These are phyloP conservation scores for Intellagama lesueurii DNA, from an alignment of 2,797 vertebrate genomes.

Conservation along the genomic window DNA sequence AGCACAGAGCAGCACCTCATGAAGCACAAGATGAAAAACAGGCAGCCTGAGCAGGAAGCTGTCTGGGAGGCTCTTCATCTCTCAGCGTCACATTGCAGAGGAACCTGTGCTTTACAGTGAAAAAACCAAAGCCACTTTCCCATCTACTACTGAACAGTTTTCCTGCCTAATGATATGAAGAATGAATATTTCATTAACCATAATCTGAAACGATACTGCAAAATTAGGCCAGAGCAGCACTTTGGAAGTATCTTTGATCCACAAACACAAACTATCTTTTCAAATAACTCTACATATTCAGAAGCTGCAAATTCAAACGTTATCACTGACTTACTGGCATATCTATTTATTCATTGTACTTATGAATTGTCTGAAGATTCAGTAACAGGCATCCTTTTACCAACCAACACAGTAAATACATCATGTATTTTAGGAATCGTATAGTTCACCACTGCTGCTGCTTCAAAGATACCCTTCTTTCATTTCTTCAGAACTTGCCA, in stretches of 20 bases:
- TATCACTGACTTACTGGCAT: slow-evolving; percentile 23
- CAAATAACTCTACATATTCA: slow-evolving; percentile 53
- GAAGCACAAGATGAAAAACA: background rate
- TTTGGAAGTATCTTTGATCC: background rate
- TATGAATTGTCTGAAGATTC: background rate
- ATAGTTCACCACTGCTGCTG: background rate
- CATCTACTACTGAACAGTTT: slow-evolving; percentile 33
- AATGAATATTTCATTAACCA: slow-evolving; percentile 60
- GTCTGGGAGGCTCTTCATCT: background rate
- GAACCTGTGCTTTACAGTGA: background rate
- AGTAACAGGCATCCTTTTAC: background rate
- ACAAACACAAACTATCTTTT: slow-evolving; percentile 49
- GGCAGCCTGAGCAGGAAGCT: background rate
- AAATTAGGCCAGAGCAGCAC: slow-evolving; percentile 26
- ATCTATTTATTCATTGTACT: background rate
- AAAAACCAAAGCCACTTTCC: background rate
- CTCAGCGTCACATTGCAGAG: background rate
- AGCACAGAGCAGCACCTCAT: background rate
- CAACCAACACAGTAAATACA: too few relatives aligned
- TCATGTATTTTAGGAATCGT: too few relatives aligned
- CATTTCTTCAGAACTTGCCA: background rate
- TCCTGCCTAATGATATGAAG: slow-evolving; percentile 58
- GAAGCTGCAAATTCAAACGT: slow-evolving; percentile 42
- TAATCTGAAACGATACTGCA: slow-evolving; percentile 55
- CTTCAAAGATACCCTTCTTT: background rate